Base-by-base conservation (phyloP, 2,888 invertebrate genomes). In the Taenaris catops region DNA sequence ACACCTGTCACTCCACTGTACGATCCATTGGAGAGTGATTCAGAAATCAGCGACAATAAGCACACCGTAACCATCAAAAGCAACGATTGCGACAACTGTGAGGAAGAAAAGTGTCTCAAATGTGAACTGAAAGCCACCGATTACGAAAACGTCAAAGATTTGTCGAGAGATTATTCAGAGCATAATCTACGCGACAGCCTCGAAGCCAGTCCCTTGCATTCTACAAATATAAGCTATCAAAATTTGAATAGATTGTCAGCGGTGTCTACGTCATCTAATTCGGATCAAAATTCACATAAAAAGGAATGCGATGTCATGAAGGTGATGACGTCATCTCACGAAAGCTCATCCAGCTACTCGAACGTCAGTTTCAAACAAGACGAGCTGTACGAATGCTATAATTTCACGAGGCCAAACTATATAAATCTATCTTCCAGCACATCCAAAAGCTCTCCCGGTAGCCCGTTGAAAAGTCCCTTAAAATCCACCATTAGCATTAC, bases 401-500 rank as follows among this genome's bases (percentile, higher is more conserved):
- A 65, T 29, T 87, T 75, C 14, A 63, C 67, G 0, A 48, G 87
- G 29, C 87, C 87, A 0, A 84, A 78, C 40, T 87, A 87, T 49
- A 83, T 87, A 4, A 84, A 87, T 40, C 39, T 87, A 9, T 83
- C 86, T 1, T 78, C 83, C 2, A 79, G 78, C 10, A 79, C 74
- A 0, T 79, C 78, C 1, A 84, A 81, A 51, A 78, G 79, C 25
- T 79, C 84, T 0, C 81, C 83, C 0, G 76, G 75, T 0, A 69
- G 72, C 1, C 86, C 86, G 0, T 49, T 83, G 4, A 81, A 84
- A 53, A 90, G 90, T 53, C 91, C 91, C 0, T 65, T 92, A 0
- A 89, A 91, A 56, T 92, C 92, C 1, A 93, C 93, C 0, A 93
- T 93, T 10, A 92, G 91, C 66, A 93, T 93, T 4, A 92, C 91